These are phyloP conservation scores for Autographa pulchrina DNA, from an alignment of 2,888 invertebrate species.

Conservation along the genomic window DNA sequence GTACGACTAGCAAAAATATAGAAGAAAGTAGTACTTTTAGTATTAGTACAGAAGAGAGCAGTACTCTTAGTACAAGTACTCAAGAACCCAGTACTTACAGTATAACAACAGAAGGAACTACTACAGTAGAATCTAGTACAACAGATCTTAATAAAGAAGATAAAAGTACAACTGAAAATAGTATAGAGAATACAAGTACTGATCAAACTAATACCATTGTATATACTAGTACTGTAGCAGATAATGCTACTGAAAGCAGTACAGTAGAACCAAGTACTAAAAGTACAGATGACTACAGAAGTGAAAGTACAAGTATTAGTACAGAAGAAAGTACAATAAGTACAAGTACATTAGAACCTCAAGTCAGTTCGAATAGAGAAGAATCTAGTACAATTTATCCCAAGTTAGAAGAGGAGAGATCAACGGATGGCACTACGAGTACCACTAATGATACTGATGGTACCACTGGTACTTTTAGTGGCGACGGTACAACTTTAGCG, in stretches of 20 bases:
- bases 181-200: neutral
- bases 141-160: neutral
- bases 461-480: constrained; percentile 3
- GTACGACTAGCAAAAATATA: constrained; percentile 4
- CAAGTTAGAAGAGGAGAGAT: neutral
- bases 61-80: neutral
- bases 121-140: neutral
- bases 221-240: constrained; percentile 11
- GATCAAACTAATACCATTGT: constrained; percentile 1
- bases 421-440: constrained; percentile 5
- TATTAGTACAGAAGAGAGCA: constrained; percentile 13
- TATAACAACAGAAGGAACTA: neutral
- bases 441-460: constrained; percentile 18
- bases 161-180: neutral
- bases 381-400: constrained; percentile 11
- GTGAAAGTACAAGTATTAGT: constrained; percentile 14
- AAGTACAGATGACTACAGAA: neutral
- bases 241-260: neutral
- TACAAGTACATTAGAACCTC: constrained; percentile 15
- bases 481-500: constrained; percentile 39
- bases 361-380: constrained; percentile 8
- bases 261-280: constrained; percentile 14
- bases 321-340: constrained; percentile 19
- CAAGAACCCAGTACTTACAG: constrained; percentile 3
- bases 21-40: constrained; percentile 9